Evolutionary conservation across 2,113 vertebrate species (phyloP).

Genomic region (Formicarius rufipectus): DNA sequence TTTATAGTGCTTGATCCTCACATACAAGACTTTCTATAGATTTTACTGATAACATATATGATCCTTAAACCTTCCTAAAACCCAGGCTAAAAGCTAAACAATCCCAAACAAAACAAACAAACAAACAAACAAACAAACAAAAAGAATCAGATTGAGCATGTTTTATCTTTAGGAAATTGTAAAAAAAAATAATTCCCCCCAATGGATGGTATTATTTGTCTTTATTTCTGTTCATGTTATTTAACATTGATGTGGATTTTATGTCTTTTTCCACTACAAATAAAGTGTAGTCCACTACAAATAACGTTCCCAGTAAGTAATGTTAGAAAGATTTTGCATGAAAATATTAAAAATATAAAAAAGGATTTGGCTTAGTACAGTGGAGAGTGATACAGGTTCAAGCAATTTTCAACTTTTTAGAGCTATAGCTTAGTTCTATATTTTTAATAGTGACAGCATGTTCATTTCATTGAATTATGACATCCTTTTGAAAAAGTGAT

Average conservation of each 20-base stretch:
- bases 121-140: neutral
- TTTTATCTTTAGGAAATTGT: neutral
- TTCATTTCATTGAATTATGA: slow-evolving; percentile 40
- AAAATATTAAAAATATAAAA: neutral
- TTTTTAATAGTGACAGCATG: slow-evolving; percentile 12
- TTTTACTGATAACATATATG: neutral
- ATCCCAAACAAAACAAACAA: no score
- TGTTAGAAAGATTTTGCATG: neutral
- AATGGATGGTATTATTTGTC: neutral
- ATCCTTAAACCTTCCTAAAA: neutral
- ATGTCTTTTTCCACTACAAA: neutral
- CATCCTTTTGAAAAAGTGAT: slow-evolving; percentile 22
- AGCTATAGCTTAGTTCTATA: neutral
- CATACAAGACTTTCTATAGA: neutral
- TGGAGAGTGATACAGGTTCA: neutral
- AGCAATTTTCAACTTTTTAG: neutral
- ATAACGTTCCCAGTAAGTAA: neutral
- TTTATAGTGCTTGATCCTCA: neutral
- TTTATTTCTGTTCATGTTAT: neutral
- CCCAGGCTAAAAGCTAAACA: neutral
- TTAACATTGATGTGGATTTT: neutral
- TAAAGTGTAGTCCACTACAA: neutral
- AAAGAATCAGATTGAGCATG: neutral
- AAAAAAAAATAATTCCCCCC: neutral
- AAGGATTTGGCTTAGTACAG: neutral